Evolutionary conservation across 2,888 invertebrate species (phyloP).

Genomic region (Tinea pellionella): DNA sequence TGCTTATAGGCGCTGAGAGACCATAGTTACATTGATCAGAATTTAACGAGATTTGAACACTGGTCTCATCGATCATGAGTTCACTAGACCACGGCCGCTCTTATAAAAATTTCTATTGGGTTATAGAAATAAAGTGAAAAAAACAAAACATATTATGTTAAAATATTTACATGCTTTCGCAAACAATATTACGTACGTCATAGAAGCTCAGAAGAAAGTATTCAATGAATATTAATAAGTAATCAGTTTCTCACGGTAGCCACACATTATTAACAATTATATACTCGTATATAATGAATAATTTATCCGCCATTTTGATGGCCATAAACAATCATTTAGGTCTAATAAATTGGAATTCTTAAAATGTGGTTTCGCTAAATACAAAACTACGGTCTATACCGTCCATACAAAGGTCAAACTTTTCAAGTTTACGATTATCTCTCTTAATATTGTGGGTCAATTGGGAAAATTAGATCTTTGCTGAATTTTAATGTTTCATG

Average conservation of each 20-base stretch:
- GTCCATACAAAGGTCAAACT: neutral
- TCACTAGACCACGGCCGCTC: too few relatives aligned
- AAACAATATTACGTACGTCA: neutral
- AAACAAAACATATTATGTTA: too few relatives aligned
- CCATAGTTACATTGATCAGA: too few relatives aligned
- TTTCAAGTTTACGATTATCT: neutral
- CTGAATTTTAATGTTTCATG: neutral
- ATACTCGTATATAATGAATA: conserved; percentile 1
- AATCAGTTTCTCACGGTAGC: neutral
- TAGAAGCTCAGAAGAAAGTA: neutral
- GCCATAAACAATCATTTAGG: neutral
- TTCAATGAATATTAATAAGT: neutral
- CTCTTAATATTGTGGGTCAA: neutral
- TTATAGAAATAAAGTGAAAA: too few relatives aligned
- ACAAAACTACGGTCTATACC: neutral
- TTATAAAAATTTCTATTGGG: too few relatives aligned
- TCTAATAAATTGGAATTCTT: neutral
- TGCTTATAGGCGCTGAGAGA: too few relatives aligned
- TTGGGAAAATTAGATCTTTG: neutral
- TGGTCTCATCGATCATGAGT: too few relatives aligned
- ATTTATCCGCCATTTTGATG: neutral
- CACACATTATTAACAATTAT: neutral
- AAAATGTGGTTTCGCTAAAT: neutral
- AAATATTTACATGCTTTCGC: neutral
- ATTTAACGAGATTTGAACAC: too few relatives aligned